phyloP scores from a whole-genome alignment of 2,888 invertebrate species.

The Nymphalis urticae region DNA sequence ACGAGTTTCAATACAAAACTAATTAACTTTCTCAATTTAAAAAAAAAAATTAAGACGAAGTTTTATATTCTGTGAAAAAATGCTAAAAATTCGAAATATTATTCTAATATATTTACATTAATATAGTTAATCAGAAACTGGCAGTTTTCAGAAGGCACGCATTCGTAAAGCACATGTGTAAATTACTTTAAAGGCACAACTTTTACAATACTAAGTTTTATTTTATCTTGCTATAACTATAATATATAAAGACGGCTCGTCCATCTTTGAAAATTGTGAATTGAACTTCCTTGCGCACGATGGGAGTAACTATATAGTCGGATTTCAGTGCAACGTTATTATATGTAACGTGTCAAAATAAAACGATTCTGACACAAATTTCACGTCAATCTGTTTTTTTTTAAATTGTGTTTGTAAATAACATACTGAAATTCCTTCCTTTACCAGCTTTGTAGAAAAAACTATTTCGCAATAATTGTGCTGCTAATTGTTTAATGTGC shows the following conservation, averaged over 20 bases:
- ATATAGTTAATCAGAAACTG: slow-evolving; percentile 67
- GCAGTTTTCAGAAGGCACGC: slow-evolving; percentile 75
- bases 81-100: slow-evolving; percentile 45
- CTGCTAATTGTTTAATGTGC: slow-evolving; percentile 5
- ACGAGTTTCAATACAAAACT: slow-evolving; percentile 37
- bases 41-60: neutral
- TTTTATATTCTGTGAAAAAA: slow-evolving; percentile 60
- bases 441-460: neutral
- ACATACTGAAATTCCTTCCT: too few species aligned
- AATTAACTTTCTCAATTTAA: slow-evolving; percentile 25
- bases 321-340: too few species aligned
- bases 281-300: too few species aligned
- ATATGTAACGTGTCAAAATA: too few species aligned
- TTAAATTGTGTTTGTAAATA: too few species aligned
- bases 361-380: too few species aligned
- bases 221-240: slow-evolving; percentile 6
- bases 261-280: too few species aligned
- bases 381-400: too few species aligned
- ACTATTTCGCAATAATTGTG: neutral
- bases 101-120: slow-evolving; percentile 65
- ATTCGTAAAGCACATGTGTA: slow-evolving; percentile 31
- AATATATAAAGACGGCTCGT: neutral
- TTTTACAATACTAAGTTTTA: slow-evolving; percentile 1
- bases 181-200: slow-evolving; percentile 25
- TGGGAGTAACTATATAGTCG: too few species aligned